These are phyloP conservation scores for Pomatostomus ruficeps DNA, from an alignment of 2,113 vertebrate genomes.

Conservation along the genomic window DNA sequence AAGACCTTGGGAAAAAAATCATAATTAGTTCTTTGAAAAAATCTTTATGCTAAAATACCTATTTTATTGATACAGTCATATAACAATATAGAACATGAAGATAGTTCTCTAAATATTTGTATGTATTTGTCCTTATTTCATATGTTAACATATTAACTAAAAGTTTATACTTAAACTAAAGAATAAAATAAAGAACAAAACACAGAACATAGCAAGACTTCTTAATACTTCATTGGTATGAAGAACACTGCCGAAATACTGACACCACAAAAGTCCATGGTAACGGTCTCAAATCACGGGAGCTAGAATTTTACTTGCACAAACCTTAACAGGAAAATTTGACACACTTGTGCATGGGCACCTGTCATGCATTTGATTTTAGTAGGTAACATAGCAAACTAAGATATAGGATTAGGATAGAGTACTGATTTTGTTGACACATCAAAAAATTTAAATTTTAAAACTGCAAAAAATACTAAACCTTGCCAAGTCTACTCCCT, in stretches of 20 bases:
- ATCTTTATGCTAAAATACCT: not conserved
- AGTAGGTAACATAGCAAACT: not conserved
- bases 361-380: not conserved
- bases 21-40: not conserved
- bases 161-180: not conserved
- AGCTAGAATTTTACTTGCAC: not conserved
- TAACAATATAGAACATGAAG: not conserved
- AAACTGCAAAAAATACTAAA: not conserved
- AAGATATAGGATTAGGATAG: not conserved
- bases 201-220: not conserved
- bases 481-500: not conserved
- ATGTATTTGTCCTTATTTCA: not conserved
- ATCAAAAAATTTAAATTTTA: not conserved
- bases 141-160: not conserved
- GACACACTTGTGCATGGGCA: not conserved
- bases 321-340: not conserved
- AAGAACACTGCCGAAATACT: not conserved
- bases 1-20: constrained; percentile 62
- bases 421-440: not conserved
- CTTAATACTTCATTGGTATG: not conserved
- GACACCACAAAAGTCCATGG: not conserved
- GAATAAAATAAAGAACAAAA: not conserved
- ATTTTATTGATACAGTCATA: not conserved
- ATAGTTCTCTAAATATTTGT: not conserved
- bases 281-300: not conserved